phyloP scores from a whole-genome alignment of 1,140 invertebrate species.

The Zaprionus gabonicus region DNA sequence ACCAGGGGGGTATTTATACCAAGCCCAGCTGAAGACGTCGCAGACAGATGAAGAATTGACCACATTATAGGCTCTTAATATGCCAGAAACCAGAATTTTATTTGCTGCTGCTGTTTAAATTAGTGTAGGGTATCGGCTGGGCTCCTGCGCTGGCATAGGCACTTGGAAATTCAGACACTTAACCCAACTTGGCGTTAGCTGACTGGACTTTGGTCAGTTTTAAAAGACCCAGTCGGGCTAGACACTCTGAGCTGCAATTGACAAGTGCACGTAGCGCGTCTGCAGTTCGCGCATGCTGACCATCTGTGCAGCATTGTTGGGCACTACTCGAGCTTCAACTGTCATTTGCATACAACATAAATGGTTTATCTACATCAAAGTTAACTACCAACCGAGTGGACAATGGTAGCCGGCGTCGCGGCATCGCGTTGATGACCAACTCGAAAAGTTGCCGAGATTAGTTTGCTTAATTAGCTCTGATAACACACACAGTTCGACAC shows the following conservation, averaged over 20 bases:
- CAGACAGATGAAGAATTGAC: conserved; percentile 56
- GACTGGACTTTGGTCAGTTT: no score
- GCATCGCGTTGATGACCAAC: conserved; percentile 39
- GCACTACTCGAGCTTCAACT: conserved; percentile 55
- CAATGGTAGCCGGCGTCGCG: conserved; percentile 23
- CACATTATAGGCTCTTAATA: conserved; percentile 74
- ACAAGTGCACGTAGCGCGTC: not conserved
- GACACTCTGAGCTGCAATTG: not conserved
- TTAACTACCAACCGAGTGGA: conserved; percentile 55
- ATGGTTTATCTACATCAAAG: conserved; percentile 67
- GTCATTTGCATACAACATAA: conserved; percentile 76
- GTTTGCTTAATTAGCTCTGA: conserved; percentile 66
- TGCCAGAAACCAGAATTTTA: conserved; percentile 79
- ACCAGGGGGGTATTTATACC: conserved; percentile 63
- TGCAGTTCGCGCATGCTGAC: conserved; percentile 19
- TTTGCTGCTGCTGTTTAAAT: conserved; percentile 44
- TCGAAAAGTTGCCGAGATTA: conserved; percentile 55
- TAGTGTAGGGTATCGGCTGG: conserved; percentile 40
- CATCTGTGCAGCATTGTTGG: conserved; percentile 64
- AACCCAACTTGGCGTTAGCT: no score
- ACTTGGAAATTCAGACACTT: no score
- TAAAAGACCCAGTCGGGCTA: not conserved
- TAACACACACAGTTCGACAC: conserved; percentile 49
- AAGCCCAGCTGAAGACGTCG: conserved; percentile 34
- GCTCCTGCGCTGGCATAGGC: not conserved